phyloP scores from a whole-genome alignment of 2,113 vertebrate species.

The Vimba vimba region DNA sequence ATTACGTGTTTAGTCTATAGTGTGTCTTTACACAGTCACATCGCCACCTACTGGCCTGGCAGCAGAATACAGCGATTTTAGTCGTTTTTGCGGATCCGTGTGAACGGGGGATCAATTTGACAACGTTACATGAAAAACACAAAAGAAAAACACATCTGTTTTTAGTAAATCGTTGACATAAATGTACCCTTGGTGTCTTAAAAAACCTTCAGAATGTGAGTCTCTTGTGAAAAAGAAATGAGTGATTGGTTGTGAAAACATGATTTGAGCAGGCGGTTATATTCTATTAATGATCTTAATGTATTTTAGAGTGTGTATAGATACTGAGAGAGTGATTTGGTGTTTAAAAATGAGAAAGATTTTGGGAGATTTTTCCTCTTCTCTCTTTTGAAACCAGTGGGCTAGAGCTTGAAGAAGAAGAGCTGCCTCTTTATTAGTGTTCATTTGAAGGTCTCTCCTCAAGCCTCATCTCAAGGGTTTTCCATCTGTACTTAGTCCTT shows the following conservation, averaged over 20 bases:
- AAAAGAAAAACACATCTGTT: no score
- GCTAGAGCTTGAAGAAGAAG: neutral
- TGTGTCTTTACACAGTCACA: no score
- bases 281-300: neutral
- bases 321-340: neutral
- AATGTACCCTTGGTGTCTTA: no score
- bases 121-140: no score
- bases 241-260: neutral
- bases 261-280: neutral
- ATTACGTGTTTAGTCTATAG: no score
- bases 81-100: no score
- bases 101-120: no score
- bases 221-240: neutral
- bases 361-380: no score
- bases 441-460: neutral
- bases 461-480: neutral
- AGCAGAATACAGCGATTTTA: no score
- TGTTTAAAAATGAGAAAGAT: neutral
- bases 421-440: neutral
- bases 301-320: neutral
- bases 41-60: no score
- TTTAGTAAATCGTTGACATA: no score
- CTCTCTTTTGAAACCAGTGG: neutral
- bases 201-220: no score
- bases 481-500: neutral